Conservation (phyloP, 2,888 invertebrate genomes). For the Sphaerophoria rueppellii region DNA sequence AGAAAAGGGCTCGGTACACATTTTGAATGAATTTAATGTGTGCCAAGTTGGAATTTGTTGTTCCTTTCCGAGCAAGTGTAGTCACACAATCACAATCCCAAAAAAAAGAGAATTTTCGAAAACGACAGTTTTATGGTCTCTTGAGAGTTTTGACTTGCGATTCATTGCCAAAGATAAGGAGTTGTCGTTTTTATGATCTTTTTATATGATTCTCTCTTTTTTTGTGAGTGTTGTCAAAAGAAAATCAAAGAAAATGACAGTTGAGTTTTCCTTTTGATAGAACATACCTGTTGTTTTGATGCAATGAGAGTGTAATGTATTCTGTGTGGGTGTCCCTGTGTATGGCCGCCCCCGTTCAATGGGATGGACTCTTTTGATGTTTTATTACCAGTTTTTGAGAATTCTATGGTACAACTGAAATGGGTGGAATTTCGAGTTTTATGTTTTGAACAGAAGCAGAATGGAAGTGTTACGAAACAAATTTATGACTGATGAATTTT, state of each 20-base stretch:
- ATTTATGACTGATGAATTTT: conserved; percentile 1
- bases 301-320: not conserved
- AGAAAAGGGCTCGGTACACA: not conserved
- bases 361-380: conserved; percentile 8
- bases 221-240: conserved; percentile 21
- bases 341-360: conserved; percentile 23
- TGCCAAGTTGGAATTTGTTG: conserved; percentile 8
- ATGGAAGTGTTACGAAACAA: not conserved
- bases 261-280: conserved; percentile 12
- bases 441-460: conserved; percentile 15
- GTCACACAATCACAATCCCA: conserved; percentile 6
- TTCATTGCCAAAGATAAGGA: conserved; percentile 67
- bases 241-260: conserved; percentile 20
- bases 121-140: conserved; percentile 70
- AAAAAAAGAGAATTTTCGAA: conserved; percentile 31
- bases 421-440: not conserved
- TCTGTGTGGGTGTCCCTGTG: conserved; percentile 46
- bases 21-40: conserved; percentile 54
- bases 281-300: conserved; percentile 38
- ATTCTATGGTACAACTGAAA: conserved; percentile 1
- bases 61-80: conserved; percentile 9
- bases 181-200: conserved; percentile 66
- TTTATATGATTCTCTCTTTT: conserved; percentile 3
- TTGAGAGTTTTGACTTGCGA: conserved; percentile 55
- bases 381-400: conserved; percentile 30